These are phyloP conservation scores for Otis tarda DNA, from an alignment of 2,113 vertebrate species.

Conservation along the genomic window DNA sequence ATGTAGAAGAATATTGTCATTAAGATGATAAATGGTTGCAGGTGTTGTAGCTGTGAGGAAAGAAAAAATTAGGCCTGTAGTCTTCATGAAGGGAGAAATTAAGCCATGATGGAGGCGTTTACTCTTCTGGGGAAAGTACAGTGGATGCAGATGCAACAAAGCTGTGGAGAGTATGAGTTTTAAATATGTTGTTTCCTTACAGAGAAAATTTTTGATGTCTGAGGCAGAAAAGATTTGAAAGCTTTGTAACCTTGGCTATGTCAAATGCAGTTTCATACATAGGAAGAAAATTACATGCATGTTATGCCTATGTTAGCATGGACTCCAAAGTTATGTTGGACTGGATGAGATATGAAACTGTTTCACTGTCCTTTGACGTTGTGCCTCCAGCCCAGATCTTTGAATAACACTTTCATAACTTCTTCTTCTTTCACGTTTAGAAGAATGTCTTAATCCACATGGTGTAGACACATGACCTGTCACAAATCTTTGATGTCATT, in stretches of 20 bases:
- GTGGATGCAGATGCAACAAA: not conserved
- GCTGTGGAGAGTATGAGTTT: not conserved
- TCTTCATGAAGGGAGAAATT: not conserved
- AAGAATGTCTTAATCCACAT: not conserved
- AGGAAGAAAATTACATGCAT: not conserved
- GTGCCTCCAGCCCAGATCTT: not conserved
- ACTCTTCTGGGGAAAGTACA: not conserved
- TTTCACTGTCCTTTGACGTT: not conserved
- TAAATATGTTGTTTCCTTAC: not conserved
- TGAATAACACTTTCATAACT: not conserved
- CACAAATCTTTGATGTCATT: not conserved
- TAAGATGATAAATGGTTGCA: not conserved
- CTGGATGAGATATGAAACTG: not conserved
- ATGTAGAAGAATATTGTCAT: not conserved
- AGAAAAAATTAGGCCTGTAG: not conserved
- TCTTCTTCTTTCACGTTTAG: not conserved
- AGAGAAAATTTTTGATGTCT: not conserved
- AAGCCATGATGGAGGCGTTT: not conserved
- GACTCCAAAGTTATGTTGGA: not conserved
- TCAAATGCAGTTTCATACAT: not conserved
- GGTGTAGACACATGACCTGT: too few species aligned
- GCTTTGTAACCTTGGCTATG: not conserved
- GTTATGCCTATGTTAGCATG: not conserved
- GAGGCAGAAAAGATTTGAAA: not conserved
- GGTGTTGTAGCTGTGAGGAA: not conserved